These are phyloP conservation scores for Pipistrellus pygmaeus DNA, from an alignment of 2,797 vertebrate genomes.

Conservation along the genomic window DNA sequence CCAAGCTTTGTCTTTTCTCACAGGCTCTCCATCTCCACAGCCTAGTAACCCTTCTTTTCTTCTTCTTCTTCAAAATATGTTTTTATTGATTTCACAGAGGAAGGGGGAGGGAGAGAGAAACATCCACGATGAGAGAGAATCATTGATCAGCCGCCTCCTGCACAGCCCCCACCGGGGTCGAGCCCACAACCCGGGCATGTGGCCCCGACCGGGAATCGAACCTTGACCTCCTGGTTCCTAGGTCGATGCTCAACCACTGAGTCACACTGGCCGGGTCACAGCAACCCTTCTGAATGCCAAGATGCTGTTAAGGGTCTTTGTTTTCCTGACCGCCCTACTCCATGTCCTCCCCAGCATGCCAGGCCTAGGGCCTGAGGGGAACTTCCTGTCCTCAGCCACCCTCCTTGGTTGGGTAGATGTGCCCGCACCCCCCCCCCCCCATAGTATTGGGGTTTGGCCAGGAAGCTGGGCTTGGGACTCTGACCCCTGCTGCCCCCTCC, in stretches of 20 bases:
- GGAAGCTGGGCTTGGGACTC: not conserved
- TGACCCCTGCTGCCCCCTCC: constrained; percentile 51
- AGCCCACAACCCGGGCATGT: no score
- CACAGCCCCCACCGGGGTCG: no score
- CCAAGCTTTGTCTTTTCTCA: not conserved
- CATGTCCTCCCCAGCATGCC: not conserved
- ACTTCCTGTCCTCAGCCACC: not conserved
- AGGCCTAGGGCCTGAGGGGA: not conserved
- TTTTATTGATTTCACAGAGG: no score
- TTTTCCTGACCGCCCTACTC: not conserved
- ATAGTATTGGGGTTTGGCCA: not conserved
- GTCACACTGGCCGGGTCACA: not conserved
- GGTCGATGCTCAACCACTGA: no score
- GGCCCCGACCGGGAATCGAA: no score
- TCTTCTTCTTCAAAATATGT: no score
- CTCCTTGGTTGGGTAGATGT: not conserved
- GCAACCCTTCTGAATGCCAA: not conserved
- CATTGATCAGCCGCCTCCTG: no score
- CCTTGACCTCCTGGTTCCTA: no score
- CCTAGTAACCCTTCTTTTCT: not conserved
- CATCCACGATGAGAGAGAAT: no score
- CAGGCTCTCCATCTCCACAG: not conserved
- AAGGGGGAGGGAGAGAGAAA: no score
- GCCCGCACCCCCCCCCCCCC: no score
- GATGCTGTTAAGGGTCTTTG: not conserved